A percentile compares a stretch with the other conserved stretches of the same genome.
Conservation (phyloP, 1,140 invertebrate genomes). For the Penaeus chinensis region DNA sequence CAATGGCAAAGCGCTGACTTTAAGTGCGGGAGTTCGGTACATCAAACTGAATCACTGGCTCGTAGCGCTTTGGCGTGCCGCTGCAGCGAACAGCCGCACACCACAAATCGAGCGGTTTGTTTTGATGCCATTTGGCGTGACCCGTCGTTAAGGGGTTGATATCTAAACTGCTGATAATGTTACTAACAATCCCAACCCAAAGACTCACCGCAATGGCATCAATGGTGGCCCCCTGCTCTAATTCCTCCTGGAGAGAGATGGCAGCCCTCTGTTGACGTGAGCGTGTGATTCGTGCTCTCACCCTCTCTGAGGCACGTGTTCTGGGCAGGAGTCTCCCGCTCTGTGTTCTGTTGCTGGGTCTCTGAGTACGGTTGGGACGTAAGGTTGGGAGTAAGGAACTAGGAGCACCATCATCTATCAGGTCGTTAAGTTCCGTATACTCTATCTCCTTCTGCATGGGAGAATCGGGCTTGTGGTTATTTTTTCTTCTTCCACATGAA, state of each 20-base stretch:
- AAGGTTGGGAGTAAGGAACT: slow-evolving; percentile 49
- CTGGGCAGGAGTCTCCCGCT: slow-evolving; percentile 52
- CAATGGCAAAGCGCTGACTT: too few species aligned
- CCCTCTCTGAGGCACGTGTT: slow-evolving; percentile 58
- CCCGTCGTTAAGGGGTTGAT: too few species aligned
- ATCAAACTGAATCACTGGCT: too few species aligned
- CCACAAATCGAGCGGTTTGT: too few species aligned
- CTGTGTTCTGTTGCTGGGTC: not conserved
- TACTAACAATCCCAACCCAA: not conserved
- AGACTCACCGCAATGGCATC: slow-evolving; percentile 56
- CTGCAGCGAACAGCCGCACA: too few species aligned
- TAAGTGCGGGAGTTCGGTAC: too few species aligned
- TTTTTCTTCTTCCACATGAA: too few species aligned
- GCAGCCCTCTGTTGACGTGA: slow-evolving; percentile 47
- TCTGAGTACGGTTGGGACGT: slow-evolving; percentile 38
- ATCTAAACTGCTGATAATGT: too few species aligned
- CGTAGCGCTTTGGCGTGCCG: too few species aligned
- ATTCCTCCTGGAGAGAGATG: slow-evolving; percentile 7
- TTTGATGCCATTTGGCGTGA: too few species aligned
- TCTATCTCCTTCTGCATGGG: slow-evolving; percentile 42
- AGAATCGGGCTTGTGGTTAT: not conserved
- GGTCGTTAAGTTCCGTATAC: slow-evolving; percentile 38
- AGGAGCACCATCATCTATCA: slow-evolving; percentile 53
- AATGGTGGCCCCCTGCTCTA: slow-evolving; percentile 36
- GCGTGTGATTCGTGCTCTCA: slow-evolving; percentile 60